Evolutionary conservation across 2,888 invertebrate genomes (phyloP), one percentile per base, ranked within the genome.

Genomic region (Synergus japonicus): DNA sequence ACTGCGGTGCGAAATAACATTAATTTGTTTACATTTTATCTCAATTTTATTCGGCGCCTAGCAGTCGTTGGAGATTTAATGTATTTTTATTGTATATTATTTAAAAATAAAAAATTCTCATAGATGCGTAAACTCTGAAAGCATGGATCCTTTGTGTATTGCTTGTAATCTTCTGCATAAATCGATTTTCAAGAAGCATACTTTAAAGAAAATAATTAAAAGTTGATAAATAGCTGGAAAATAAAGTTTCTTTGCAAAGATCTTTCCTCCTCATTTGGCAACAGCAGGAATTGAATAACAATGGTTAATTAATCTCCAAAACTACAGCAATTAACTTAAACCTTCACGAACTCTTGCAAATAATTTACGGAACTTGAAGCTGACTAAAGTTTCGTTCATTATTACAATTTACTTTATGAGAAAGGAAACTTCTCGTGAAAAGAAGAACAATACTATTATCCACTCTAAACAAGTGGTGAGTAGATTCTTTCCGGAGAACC

Each of bases 321-420:
- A 63, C 12, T 63, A 63, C 63, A 29, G 29, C 29, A 63, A 63
- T 63, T 63, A 63, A 29, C 63, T 63, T 29, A 13, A 63, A 63
- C 63, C 63, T 29, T 13, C 63, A 63, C 0, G 29, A 63, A 63
- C 63, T 63, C 13, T 5, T 29, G 29, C 4, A 63, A 63, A 29
- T 29, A 63, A 63, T 63, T 63, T 13, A 29, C 2, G 63, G 13
- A 63, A 63, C 29, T 63, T 63, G 29, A 10, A 18, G 9, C 58
- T 10, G 8, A n/a, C n/a, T 58, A 18, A 58, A 29, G 29, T 63
- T 29, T 29, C 22, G 29, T 29, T 63, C 29, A 63, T 63, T 22
- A 63, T 29, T 29, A 63, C 63, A 63, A 22, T 13, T 5, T 29
- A 63, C 29, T 63, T 29, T 29, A 63, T 18, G 7, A 22, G 22